Base-by-base conservation (phyloP, 2,113 vertebrate genomes). In the human region DNA sequence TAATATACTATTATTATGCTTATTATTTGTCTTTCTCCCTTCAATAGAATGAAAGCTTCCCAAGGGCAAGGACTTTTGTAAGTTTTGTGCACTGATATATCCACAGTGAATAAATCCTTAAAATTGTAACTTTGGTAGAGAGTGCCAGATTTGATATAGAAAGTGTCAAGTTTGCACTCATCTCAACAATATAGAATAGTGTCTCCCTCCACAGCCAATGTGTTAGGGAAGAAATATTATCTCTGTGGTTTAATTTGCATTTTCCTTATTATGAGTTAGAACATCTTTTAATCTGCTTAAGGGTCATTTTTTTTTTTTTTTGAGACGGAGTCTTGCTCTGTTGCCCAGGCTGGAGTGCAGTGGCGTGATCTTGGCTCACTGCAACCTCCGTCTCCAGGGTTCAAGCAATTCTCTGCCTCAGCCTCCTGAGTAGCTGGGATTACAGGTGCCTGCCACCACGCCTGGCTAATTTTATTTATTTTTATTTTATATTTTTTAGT, bases 231-330 rank as follows among this genome's bases (percentile, higher is more conserved):
- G 73, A 84, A 87, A 59, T n/a, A 73, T 11, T 89, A 40, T 92
- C 68, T 90, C 48, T 84, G 13, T 45, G 14, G n/a, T n/a, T 70
- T 88, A 91, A 55, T 78, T 70, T 92, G 75, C 5, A 25, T 82
- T 94, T 81, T 90, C 72, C 68, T 90, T 73, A 48, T 48, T 55
- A 17, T 45, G 72, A 66, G n/a, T 93, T 84, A 89, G 43, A 96
- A 27, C 59, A 76, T 96, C 38, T 89, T 94, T 95, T 85, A 61
- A 61, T 35, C n/a, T 72, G 40, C 23, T 59, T 45, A 40, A 78
- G 30, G 32, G n/a, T 92, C 8, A 8, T 73, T 82, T 73, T 73
- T 43, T 11, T 70, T n/a, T 59, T 89, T 52, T 79, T 57, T 87
- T 5, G 8, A 32, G 27, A 30, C 12, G 30, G 27, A 32, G 12